A percentile compares a stretch with the other conserved stretches of the same genome.
These are phyloP conservation scores for Sycobia sp. DNA, from an alignment of 1,140 invertebrate species.

Conservation along the genomic window DNA sequence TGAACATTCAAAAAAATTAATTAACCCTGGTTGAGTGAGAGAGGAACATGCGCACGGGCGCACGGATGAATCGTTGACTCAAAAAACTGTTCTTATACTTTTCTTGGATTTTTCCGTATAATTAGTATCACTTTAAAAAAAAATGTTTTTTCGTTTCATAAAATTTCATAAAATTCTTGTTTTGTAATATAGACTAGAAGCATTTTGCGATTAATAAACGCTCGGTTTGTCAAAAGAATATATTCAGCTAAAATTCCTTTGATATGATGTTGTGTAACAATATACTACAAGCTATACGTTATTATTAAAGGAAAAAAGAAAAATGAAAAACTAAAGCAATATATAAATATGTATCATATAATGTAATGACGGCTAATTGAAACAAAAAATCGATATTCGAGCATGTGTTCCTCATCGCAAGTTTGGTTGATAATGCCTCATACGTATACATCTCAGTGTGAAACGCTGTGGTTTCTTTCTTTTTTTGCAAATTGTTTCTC, in stretches of 20 bases:
- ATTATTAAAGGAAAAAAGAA: too few species aligned
- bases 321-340: too few species aligned
- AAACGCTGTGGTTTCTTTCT: slow-evolving; percentile 6
- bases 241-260: too few species aligned
- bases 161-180: neutral
- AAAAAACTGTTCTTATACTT: too few species aligned
- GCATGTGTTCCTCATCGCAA: slow-evolving; percentile 19
- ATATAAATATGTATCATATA: too few species aligned
- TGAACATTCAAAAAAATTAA: slow-evolving; percentile 20
- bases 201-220: too few species aligned
- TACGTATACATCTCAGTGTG: neutral
- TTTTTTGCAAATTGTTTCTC: slow-evolving; percentile 19
- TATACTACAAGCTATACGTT: too few species aligned
- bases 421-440: slow-evolving; percentile 13
- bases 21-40: slow-evolving; percentile 1
- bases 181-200: too few species aligned
- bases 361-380: too few species aligned
- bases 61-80: too few species aligned
- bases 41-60: slow-evolving; percentile 27
- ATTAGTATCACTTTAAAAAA: neutral
- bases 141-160: neutral
- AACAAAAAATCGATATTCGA: neutral
- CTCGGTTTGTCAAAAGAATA: too few species aligned
- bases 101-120: neutral
- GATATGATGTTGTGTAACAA: too few species aligned